Evolutionary conservation across 2,113 vertebrate genomes (phyloP), one percentile per base, ranked within the genome.

Genomic region (Tamias sibiricus): DNA sequence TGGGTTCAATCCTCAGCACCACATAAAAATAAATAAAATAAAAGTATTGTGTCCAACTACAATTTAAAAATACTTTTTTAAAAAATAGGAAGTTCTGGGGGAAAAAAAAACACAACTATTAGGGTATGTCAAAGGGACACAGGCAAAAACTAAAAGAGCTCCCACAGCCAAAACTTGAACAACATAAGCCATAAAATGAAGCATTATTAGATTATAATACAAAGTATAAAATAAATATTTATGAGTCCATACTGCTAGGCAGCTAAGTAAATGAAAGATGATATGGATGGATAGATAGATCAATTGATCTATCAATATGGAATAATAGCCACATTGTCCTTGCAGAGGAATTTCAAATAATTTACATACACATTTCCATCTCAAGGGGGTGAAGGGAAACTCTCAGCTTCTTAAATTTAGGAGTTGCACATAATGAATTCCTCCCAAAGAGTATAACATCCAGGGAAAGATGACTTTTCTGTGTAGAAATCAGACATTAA

Each of bases 171-270:
- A 79, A 49, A 9, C 9, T 68, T 28, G 47, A 74, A 32, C 8
- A 71, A 69, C 24, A 28, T n/a, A 68, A 79, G 19, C 30, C 77
- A 66, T 49, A 71, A 66, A 83, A 52, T 19, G 47, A 84, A 72
- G 26, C 64, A 42, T 4, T 8, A 42, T 26, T 87, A 8, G 44
- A n/a, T n/a, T 72, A 44, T 64, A n/a, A 57, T 57, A 57, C 24
- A 83, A 93, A 71, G 24, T 80, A 71, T 69, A 68, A 82, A 81
- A 69, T 69, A 87, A 91, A 68, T 85, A 80, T 62, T 19, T n/a
- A 35, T 11, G 5, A 35, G 7, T 35, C 35, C 10, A 59, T 42
- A 49, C 6, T 12, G 5, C 16, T 87, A 62, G 32, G 26, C 20
- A 57, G 20, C 20, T 40, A 64, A 8, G 49, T 20, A 82, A 6